phyloP scores from a whole-genome alignment of 2,113 vertebrate genomes.

The Candoia aspera region DNA sequence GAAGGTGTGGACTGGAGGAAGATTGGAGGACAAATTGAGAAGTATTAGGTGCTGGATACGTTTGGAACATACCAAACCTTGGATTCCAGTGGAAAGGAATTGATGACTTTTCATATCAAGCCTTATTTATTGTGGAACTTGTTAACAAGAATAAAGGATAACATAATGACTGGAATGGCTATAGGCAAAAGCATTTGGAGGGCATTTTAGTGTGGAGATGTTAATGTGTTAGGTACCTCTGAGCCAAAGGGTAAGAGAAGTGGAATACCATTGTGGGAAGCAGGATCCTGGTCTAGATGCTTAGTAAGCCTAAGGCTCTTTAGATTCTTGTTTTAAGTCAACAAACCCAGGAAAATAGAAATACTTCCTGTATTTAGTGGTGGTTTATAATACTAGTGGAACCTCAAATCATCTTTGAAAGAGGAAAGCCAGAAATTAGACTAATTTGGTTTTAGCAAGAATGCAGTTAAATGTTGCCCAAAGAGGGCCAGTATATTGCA shows the following conservation, averaged over 20 bases:
- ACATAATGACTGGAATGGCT: background rate
- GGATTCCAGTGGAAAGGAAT: too few relatives aligned
- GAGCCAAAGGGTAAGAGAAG: background rate
- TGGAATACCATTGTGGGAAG: background rate
- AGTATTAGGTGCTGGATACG: too few relatives aligned
- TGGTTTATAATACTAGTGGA: background rate
- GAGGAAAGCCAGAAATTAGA: background rate
- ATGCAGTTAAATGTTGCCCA: background rate
- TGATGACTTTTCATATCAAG: too few relatives aligned
- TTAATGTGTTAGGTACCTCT: background rate
- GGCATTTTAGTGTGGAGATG: background rate
- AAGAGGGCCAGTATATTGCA: background rate
- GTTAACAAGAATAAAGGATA: background rate
- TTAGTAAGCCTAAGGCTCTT: background rate
- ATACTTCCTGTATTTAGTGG: background rate
- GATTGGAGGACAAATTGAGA: too few relatives aligned
- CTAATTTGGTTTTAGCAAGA: background rate
- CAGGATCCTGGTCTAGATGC: background rate
- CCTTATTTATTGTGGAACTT: too few relatives aligned
- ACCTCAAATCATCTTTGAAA: background rate
- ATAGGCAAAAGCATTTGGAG: background rate
- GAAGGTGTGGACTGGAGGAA: too few relatives aligned
- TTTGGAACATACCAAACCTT: too few relatives aligned
- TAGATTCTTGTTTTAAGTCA: background rate
- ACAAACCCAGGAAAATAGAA: too few relatives aligned